Evolutionary conservation across 2,888 invertebrate species (phyloP).

Genomic region (Chrysolina haemoptera): DNA sequence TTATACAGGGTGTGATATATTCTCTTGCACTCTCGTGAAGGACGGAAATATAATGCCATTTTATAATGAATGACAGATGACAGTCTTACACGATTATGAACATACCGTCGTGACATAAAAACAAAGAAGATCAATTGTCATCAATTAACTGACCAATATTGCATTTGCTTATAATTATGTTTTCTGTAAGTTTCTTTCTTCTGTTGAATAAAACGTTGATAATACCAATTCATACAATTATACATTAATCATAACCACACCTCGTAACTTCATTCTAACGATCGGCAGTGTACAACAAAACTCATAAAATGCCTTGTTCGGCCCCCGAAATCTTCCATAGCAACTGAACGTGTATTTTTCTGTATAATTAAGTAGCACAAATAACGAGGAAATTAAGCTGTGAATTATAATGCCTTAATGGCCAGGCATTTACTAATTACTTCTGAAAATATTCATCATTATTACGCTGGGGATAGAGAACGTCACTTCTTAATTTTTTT

Average conservation of each 20-base stretch:
- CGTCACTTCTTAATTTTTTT: slow-evolving; percentile 34
- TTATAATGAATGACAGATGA: too few species aligned
- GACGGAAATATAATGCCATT: too few species aligned
- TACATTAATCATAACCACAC: not conserved
- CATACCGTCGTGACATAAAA: not conserved
- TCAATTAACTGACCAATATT: too few species aligned
- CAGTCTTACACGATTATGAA: too few species aligned
- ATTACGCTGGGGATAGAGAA: slow-evolving; percentile 35
- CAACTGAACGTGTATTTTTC: slow-evolving; percentile 27
- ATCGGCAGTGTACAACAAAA: not conserved
- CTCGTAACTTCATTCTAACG: not conserved
- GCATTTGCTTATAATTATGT: too few species aligned
- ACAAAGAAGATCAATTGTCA: not conserved
- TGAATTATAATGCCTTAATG: slow-evolving; percentile 47
- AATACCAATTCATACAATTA: not conserved
- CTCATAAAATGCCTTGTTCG: not conserved
- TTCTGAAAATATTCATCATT: slow-evolving; percentile 49
- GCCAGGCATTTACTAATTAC: slow-evolving; percentile 42
- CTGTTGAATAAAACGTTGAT: too few species aligned
- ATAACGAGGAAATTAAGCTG: slow-evolving; percentile 38
- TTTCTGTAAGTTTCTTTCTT: too few species aligned
- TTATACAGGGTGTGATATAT: too few species aligned
- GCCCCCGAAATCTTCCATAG: not conserved
- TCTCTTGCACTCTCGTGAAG: too few species aligned
- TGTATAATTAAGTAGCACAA: slow-evolving; percentile 40